Conservation (phyloP, 2,888 invertebrate species). For the Nemurella pictetii region DNA sequence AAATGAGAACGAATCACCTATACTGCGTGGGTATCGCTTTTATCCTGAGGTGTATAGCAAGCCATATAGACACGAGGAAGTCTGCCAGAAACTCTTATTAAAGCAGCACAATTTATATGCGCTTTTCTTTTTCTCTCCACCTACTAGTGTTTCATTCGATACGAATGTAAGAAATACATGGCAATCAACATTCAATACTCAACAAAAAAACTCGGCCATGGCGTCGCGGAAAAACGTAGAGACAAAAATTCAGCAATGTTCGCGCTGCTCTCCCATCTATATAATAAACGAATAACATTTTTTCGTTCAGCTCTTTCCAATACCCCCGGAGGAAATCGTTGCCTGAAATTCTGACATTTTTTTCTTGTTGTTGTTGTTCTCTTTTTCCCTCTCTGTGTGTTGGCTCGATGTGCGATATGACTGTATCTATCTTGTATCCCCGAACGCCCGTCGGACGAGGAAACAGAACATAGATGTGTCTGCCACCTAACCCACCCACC, state of each 20-base stretch:
- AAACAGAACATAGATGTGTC: background rate
- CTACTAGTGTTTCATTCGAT: background rate
- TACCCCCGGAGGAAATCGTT: conserved; percentile 22
- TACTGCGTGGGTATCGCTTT: background rate
- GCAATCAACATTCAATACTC: background rate
- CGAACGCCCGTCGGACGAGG: background rate
- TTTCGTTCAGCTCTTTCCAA: conserved; percentile 14
- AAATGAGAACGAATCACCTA: background rate
- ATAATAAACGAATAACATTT: conserved; percentile 14
- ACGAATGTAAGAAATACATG: background rate
- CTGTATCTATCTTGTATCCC: conserved; percentile 26
- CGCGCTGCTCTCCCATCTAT: background rate
- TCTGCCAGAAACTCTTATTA: background rate
- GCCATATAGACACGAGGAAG: background rate
- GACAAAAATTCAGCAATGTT: background rate
- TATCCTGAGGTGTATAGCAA: background rate
- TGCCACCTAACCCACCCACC: background rate
- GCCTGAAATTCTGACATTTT: conserved; percentile 28
- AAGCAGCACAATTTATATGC: background rate
- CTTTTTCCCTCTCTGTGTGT: background rate
- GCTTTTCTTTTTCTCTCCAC: background rate
- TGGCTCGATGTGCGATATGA: background rate
- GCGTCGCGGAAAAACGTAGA: background rate
- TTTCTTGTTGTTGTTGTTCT: background rate
- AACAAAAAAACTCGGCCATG: background rate